Conservation (phyloP, 2,113 vertebrate genomes). For the Clinocottus analis region DNA sequence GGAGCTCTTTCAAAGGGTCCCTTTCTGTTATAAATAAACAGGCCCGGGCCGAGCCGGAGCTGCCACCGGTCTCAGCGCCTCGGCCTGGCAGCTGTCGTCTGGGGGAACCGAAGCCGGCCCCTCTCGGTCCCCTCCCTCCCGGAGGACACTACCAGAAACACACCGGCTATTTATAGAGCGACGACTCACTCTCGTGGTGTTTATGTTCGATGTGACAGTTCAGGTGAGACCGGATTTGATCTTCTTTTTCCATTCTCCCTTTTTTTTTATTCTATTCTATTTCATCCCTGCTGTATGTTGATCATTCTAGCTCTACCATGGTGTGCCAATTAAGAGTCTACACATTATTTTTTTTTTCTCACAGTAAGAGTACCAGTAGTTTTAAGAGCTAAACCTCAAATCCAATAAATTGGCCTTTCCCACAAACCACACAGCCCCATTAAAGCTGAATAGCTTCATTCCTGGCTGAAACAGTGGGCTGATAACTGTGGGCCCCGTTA, state of each 20-base stretch:
- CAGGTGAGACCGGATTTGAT: background rate
- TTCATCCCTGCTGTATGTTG: background rate
- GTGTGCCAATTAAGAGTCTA: background rate
- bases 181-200: conserved; percentile 51
- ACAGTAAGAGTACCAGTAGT: conserved; percentile 19
- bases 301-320: background rate
- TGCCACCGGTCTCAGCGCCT: conserved; percentile 65
- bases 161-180: conserved; percentile 71
- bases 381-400: conserved; percentile 46
- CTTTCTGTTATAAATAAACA: conserved; percentile 81
- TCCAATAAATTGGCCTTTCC: conserved; percentile 45
- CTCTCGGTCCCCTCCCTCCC: conserved; percentile 34
- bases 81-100: conserved; percentile 83
- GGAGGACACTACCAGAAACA: conserved; percentile 79
- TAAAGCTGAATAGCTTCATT: conserved; percentile 50
- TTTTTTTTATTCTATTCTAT: background rate
- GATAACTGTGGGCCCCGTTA: conserved; percentile 40
- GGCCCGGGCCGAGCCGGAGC: conserved; percentile 38
- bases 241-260: background rate
- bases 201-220: conserved; percentile 65
- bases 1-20: conserved; percentile 54
- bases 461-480: conserved; percentile 30
- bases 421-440: conserved; percentile 43
- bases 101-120: conserved; percentile 72
- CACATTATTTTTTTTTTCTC: conserved; percentile 37